Conservation (phyloP, 2,888 invertebrate genomes). For the Pheosia gnoma region DNA sequence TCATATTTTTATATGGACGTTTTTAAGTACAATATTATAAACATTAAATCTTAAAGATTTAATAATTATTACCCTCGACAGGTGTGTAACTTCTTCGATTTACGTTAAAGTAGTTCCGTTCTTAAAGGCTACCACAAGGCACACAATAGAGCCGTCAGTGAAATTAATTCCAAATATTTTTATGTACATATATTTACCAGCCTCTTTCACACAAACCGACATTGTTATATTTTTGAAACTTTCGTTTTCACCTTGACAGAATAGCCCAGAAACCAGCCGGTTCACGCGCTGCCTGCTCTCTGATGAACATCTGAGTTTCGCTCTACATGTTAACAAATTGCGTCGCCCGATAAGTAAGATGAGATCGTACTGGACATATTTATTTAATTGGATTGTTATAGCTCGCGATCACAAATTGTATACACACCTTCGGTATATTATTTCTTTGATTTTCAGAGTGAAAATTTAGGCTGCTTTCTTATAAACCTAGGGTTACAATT, state of each 20-base stretch:
- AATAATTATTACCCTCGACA: too few species aligned
- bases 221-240: constrained; percentile 19
- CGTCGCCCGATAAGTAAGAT: constrained; percentile 21
- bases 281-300: constrained; percentile 11
- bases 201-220: background rate
- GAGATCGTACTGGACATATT: background rate
- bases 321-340: constrained; percentile 40
- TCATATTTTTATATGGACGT: background rate
- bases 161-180: background rate
- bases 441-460: too few species aligned
- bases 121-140: too few species aligned
- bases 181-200: background rate
- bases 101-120: too few species aligned
- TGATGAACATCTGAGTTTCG: constrained; percentile 37
- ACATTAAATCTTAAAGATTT: background rate
- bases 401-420: too few species aligned
- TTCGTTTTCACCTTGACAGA: constrained; percentile 46
- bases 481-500: too few species aligned
- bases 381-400: background rate
- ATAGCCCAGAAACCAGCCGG: constrained; percentile 24
- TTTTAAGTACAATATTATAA: too few species aligned
- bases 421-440: too few species aligned
- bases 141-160: too few species aligned
- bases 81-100: too few species aligned
- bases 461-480: too few species aligned